These are phyloP conservation scores for Characodon lateralis DNA, from an alignment of 2,797 vertebrate genomes.

Conservation along the genomic window DNA sequence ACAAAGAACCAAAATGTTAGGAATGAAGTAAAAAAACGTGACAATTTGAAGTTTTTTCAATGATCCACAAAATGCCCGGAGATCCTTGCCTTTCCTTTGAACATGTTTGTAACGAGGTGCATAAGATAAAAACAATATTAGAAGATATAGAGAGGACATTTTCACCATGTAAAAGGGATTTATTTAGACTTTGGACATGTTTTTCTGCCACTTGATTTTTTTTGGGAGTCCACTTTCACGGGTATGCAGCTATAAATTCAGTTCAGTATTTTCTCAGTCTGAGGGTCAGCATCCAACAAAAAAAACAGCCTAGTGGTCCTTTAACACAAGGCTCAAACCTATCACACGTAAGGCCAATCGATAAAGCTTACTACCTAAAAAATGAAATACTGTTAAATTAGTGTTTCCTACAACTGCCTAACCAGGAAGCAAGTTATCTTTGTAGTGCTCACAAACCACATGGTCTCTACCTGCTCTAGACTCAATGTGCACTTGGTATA, in stretches of 20 bases:
- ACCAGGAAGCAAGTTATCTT: slow-evolving; percentile 50
- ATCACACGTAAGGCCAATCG: slow-evolving; percentile 49
- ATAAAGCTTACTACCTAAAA: slow-evolving; percentile 52
- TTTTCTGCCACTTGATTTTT: neutral
- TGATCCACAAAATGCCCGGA: neutral
- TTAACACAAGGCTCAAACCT: slow-evolving; percentile 21
- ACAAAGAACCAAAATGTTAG: neutral
- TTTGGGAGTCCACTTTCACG: too few relatives aligned
- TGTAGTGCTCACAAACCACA: slow-evolving; percentile 59
- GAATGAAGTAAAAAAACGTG: neutral
- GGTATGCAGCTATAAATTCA: too few relatives aligned
- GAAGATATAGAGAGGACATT: neutral
- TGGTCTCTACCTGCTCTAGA: slow-evolving; percentile 48
- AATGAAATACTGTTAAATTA: slow-evolving; percentile 60
- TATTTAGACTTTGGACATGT: neutral
- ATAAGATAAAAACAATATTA: neutral
- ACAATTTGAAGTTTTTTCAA: neutral
- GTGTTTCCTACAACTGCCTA: slow-evolving; percentile 51
- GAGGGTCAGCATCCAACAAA: slow-evolving; percentile 44
- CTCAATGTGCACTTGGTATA: slow-evolving; percentile 51
- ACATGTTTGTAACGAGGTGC: neutral
- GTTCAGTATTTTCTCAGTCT: neutral
- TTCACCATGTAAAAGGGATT: neutral
- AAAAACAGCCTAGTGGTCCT: slow-evolving; percentile 44
- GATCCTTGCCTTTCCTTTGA: neutral